Evolutionary conservation across 2,797 vertebrate species (phyloP).

Genomic region (Cercopithecus petaurista): DNA sequence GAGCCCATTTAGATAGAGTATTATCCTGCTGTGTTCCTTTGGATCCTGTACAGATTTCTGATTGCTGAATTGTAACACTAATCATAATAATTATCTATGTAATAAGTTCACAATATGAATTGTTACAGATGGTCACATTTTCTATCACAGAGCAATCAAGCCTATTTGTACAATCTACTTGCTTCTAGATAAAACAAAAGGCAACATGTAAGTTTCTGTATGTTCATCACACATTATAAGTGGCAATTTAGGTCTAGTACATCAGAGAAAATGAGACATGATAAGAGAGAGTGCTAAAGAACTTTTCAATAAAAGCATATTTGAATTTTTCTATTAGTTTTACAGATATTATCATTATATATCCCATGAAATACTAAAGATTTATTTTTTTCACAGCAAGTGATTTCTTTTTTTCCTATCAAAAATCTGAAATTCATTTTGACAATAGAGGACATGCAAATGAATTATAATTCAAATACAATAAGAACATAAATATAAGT

Average conservation of each 20-base stretch:
- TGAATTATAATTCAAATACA: slow-evolving; percentile 51
- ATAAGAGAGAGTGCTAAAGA: slow-evolving; percentile 46
- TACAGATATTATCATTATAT: slow-evolving; percentile 68
- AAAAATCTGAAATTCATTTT: slow-evolving; percentile 62
- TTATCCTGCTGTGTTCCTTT: slow-evolving; percentile 70
- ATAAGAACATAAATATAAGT: neutral
- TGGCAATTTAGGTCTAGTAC: slow-evolving; percentile 51
- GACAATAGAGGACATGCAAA: slow-evolving; percentile 39
- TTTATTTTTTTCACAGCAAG: slow-evolving; percentile 39
- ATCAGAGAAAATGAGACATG: slow-evolving; percentile 47
- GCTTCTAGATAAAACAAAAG: slow-evolving; percentile 74
- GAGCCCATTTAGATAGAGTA: slow-evolving; percentile 64
- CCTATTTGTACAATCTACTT: slow-evolving; percentile 74
- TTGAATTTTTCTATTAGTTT: slow-evolving; percentile 68
- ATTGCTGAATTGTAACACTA: slow-evolving; percentile 73
- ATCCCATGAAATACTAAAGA: slow-evolving; percentile 69
- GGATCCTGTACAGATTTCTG: slow-evolving; percentile 69
- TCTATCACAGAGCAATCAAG: slow-evolving; percentile 76
- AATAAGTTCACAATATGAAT: slow-evolving; percentile 78
- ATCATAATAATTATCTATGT: slow-evolving; percentile 73
- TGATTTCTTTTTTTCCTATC: slow-evolving; percentile 45
- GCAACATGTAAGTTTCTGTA: slow-evolving; percentile 56
- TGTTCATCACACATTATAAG: slow-evolving; percentile 69
- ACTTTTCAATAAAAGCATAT: slow-evolving; percentile 65
- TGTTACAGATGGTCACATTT: slow-evolving; percentile 74